Base-by-base conservation (phyloP, 2,113 vertebrate species). In the Malurus alboscapulatus region DNA sequence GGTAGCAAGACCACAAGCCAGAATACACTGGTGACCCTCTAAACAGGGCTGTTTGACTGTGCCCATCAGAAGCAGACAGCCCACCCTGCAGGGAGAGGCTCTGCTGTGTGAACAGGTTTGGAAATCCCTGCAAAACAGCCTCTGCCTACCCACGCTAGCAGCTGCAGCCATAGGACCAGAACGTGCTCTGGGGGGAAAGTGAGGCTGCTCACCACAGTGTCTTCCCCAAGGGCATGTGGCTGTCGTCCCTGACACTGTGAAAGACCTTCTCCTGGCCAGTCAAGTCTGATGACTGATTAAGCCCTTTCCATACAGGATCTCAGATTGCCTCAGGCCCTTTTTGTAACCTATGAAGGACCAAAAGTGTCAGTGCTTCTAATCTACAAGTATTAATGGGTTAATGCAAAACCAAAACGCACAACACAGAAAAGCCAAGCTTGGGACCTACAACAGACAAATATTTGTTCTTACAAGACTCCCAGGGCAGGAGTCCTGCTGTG, bases 341-440 rank as follows among this genome's bases (percentile, higher is more conserved):
- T 74, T 72, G 61, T 83, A 84, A 87, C 59, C 63, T 67, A 19
- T n/a, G 44, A 80, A 91, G 94, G 94, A 94, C 87, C 79, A 88
- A 95, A 96, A 96, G 96, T 94, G 91, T 95, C 95, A 96, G 96
- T 96, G 96, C 94, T 94, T 88, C 89, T 93, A 76, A 77, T 44
- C 91, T 91, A 91, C 71, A 51, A 48, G 59, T 93, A 74, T 66
- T 58, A 74, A 76, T 13, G 61, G 47, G 30, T 81, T 83, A 94
- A 94, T 71, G 90, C 91, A 74, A 88, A 94, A 88, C n/a, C 55
- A 73, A 76, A 95, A 86, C 0, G 1, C 82, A 85, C 87, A 94
- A 62, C 75, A 94, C 81, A n/a, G 81, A 80, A 66, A 90, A 96
- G 93, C 89, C 71, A 94, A 87, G 90, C 26, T 3, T 51, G 78